Evolutionary conservation across 64 coral and sea anemone genomes (phyloP).

Genomic region (Pachyseris speciosa): DNA sequence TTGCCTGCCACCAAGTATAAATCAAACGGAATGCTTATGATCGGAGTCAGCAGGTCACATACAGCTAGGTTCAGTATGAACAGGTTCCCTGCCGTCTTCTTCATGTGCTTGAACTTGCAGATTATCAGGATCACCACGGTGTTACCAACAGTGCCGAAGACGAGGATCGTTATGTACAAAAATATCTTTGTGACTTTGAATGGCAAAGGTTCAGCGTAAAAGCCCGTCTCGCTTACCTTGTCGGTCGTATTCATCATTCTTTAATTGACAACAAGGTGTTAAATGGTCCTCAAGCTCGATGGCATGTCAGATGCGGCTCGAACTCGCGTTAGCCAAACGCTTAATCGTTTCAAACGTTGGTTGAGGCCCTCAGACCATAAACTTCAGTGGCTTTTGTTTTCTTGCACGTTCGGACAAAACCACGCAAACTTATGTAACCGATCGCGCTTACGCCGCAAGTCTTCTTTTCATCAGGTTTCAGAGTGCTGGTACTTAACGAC

Average conservation of each 20-base stretch:
- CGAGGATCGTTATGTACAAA: neutral
- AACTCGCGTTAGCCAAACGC: no score
- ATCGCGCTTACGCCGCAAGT: no score
- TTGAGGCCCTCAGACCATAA: no score
- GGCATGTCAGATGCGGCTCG: no score
- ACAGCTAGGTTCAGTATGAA: constrained; percentile 60
- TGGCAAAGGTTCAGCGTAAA: neutral
- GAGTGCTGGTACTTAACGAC: neutral
- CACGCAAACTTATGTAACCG: no score
- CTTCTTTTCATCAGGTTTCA: neutral
- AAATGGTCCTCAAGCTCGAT: neutral
- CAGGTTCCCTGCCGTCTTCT: constrained; percentile 17
- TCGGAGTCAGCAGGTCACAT: constrained; percentile 48
- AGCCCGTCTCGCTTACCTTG: neutral
- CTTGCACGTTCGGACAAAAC: no score
- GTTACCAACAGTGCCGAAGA: constrained; percentile 39
- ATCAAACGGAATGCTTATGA: constrained; percentile 65
- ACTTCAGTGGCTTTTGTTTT: no score
- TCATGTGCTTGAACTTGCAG: constrained; percentile 18
- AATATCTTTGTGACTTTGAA: constrained; percentile 58
- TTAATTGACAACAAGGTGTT: neutral
- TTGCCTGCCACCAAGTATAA: constrained; percentile 20
- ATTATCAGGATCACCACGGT: constrained; percentile 33
- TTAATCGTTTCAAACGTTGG: no score
- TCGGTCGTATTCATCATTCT: neutral